Evolutionary conservation across 2,113 vertebrate genomes (phyloP).

Genomic region (Malurus melanocephalus): DNA sequence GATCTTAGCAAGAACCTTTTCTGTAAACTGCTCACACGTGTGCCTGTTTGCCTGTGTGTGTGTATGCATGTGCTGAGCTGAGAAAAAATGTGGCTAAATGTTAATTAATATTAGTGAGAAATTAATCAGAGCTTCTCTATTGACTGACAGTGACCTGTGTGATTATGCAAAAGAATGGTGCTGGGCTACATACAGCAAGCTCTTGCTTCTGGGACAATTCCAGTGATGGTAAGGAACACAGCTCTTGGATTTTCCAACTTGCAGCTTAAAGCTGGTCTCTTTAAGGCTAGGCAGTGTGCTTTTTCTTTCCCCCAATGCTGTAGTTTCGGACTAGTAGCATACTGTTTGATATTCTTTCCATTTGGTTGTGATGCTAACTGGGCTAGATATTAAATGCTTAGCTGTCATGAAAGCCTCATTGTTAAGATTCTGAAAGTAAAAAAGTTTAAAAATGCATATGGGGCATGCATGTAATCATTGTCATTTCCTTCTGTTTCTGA

Average conservation of each 20-base stretch:
- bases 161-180: constrained; percentile 97
- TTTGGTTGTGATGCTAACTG: neutral
- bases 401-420: neutral
- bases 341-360: neutral
- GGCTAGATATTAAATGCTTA: neutral
- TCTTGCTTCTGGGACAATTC: constrained; percentile 95
- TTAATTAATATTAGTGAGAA: neutral
- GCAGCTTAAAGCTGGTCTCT: neutral
- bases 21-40: neutral
- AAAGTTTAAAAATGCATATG: neutral
- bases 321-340: neutral
- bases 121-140: constrained; percentile 9
- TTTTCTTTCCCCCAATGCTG: neutral
- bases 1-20: neutral
- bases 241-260: neutral
- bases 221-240: constrained; percentile 84
- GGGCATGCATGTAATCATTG: neutral
- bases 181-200: constrained; percentile 89
- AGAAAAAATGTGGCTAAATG: neutral
- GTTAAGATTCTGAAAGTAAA: neutral
- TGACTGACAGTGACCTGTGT: constrained; percentile 84
- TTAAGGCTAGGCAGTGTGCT: neutral
- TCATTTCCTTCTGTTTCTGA: neutral
- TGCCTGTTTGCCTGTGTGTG: accelerated
- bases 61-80: neutral